Base-by-base conservation (phyloP, 2,113 vertebrate genomes). In the Cyprinus carpio region DNA sequence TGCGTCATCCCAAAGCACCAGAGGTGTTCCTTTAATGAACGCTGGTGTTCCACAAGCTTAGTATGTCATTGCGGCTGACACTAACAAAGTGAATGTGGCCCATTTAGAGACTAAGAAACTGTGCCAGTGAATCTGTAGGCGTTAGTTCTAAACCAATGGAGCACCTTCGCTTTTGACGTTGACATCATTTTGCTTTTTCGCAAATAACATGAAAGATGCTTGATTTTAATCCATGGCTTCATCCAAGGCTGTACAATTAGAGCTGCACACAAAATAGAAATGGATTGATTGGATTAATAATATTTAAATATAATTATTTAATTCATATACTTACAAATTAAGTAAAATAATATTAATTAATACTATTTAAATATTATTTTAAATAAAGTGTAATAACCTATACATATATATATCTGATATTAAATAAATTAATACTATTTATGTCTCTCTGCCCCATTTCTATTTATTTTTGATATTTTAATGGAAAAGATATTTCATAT, bases 21-120 rank as follows among this genome's bases (percentile, higher is more conserved):
- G 81, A 84, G 76, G 85, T 81, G 87, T 83, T 89, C 51, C 83
- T 86, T 69, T 88, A 85, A 88, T 84, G 51, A 86, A 87, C 16
- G 6, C 34, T 40, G 25, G 20, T 56, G 54, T 85, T 85, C 67
- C 27, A 74, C 58, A 80, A 54, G 75, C 79, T 75, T 54, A 54
- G 67, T 80, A 81, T 83, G 83, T 87, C 85, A 85, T 20, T 71
- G 25, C 20, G 27, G 71, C 37, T 86, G 79, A 81, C 82, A 77
- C 72, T 49, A 81, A 67, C 74, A 83, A 75, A 85, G 67, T 86
- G 69, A 80, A 83, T 6, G 54, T 75, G 84, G 69, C 84, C 84
- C 75, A 84, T 76, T 76, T 86, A 82, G 49, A 74, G 12, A 75
- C 37, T 31, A n/a, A 43, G 62, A 80, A 29, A 31, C 25, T 69